These are phyloP conservation scores for Hyposoter didymator DNA, from an alignment of 2,888 invertebrate species.

Conservation along the genomic window DNA sequence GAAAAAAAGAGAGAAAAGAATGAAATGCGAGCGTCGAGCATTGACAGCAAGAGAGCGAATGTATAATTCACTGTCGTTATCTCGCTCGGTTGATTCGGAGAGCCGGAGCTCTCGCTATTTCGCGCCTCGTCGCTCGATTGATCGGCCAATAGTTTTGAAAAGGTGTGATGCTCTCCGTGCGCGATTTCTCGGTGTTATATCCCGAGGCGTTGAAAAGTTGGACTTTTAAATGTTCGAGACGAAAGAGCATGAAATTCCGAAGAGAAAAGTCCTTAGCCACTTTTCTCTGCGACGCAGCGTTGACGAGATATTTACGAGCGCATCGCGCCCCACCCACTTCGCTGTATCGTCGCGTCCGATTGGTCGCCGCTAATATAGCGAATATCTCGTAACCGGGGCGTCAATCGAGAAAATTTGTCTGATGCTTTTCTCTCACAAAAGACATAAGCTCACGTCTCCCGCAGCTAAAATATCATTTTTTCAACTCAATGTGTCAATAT, in stretches of 20 bases:
- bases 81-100: conserved; percentile 64
- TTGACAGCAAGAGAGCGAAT: conserved; percentile 13
- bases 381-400: background rate
- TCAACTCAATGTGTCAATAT: background rate
- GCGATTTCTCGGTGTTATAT: conserved; percentile 9
- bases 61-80: conserved; percentile 70
- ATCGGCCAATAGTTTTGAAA: conserved; percentile 47
- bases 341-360: too few species aligned
- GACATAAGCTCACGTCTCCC: background rate
- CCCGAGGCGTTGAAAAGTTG: background rate
- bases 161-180: conserved; percentile 23
- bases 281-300: background rate
- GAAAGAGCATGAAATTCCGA: background rate
- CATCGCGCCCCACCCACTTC: background rate
- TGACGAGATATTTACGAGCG: background rate
- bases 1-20: background rate
- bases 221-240: background rate
- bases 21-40: background rate
- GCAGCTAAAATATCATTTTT: background rate
- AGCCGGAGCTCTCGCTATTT: conserved; percentile 19
- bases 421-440: background rate
- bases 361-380: too few species aligned
- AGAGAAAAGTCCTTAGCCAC: background rate
- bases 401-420: background rate
- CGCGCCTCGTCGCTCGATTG: conserved; percentile 65